Evolutionary conservation across 2,113 vertebrate genomes (phyloP).

Genomic region (Platanista minor): DNA sequence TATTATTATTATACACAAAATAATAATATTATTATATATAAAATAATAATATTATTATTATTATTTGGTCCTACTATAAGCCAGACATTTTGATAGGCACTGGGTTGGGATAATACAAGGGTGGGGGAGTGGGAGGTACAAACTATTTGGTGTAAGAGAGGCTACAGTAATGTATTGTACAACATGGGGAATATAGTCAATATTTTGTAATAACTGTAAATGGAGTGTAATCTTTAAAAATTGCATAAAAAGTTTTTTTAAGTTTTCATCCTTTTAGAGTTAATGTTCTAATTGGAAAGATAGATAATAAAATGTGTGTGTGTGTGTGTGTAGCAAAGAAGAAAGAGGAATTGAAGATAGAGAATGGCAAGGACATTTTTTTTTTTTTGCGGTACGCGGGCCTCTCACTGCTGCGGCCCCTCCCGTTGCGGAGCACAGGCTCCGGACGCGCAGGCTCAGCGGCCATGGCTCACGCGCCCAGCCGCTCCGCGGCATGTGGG

Average conservation of each 20-base stretch:
- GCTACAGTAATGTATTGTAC: not conserved
- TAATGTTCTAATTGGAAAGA: not conserved
- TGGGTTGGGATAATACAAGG: not conserved
- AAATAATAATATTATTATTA: not conserved
- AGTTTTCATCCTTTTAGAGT: not conserved
- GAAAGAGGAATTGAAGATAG: not conserved
- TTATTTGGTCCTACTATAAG: not conserved
- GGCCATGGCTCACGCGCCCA: no score
- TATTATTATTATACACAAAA: not conserved
- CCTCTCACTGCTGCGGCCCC: no score
- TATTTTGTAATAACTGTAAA: not conserved
- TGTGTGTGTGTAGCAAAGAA: not conserved
- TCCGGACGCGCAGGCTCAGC: no score
- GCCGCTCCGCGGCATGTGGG: no score
- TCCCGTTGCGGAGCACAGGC: no score
- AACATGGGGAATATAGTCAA: not conserved
- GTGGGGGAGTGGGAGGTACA: not conserved
- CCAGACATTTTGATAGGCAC: not conserved
- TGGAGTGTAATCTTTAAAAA: not conserved
- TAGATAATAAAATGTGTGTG: not conserved
- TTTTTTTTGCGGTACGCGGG: no score
- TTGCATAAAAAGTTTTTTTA: not conserved
- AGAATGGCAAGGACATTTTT: not conserved
- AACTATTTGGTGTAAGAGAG: not conserved
- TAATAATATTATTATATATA: not conserved